Evolutionary conservation across 2,888 invertebrate genomes (phyloP).

Genomic region (Ashinkailepas kermadecensis): DNA sequence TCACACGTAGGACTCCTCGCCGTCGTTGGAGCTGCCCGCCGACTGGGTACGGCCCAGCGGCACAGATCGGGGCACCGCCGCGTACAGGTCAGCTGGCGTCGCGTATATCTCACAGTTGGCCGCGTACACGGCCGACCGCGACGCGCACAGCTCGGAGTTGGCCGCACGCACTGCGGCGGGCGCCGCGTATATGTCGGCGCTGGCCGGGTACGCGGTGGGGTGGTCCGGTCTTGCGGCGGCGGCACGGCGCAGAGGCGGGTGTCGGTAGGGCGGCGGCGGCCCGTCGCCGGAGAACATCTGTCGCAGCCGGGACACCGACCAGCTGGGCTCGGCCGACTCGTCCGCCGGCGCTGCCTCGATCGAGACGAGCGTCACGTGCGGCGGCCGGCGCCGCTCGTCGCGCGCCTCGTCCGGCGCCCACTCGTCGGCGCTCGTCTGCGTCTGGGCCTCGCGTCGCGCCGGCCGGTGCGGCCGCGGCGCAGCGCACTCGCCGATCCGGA

Average conservation of each 20-base stretch:
- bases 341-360: slow-evolving; percentile 34
- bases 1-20: slow-evolving; percentile 34
- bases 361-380: slow-evolving; percentile 32
- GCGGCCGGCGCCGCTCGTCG: slow-evolving; percentile 25
- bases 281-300: slow-evolving; percentile 35
- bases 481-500: slow-evolving; percentile 30
- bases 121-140: no score
- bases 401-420: slow-evolving; percentile 28
- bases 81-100: not conserved
- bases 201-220: no score
- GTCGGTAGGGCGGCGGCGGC: no score
- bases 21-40: slow-evolving; percentile 29
- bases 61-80: not conserved
- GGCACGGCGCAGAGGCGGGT: no score
- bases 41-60: not conserved
- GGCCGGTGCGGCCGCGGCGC: slow-evolving; percentile 31
- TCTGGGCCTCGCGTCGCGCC: slow-evolving; percentile 31
- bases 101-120: no score
- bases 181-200: no score
- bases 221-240: no score
- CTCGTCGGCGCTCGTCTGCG: slow-evolving; percentile 33
- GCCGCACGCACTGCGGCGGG: no score
- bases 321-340: slow-evolving; percentile 36
- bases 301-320: slow-evolving; percentile 40
- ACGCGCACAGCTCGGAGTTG: no score